Evolutionary conservation across 2,797 vertebrate species (phyloP), one percentile per base, ranked within the genome.

Genomic region (Melanogrammus aeglefinus): DNA sequence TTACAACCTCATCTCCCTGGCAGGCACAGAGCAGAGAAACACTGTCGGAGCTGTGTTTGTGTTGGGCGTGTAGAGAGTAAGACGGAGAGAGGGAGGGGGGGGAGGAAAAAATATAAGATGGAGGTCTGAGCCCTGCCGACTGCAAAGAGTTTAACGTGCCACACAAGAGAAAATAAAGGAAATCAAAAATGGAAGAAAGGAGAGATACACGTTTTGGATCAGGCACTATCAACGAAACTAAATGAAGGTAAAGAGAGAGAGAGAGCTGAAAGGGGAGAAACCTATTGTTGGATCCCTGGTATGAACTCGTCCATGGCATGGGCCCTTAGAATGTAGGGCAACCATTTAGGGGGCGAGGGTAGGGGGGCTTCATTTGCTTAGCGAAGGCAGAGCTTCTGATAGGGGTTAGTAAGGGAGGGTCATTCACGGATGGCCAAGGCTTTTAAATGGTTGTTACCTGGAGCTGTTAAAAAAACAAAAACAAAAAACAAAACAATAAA

Each of bases 381-480:
- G 93, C 92, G 94, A 94, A 93, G 93, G 90, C 93, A 93, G 93
- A 93, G 94, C 94, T 94, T 94, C 93, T 92, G 94, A 94, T 94
- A 95, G 91, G 91, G 93, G 90, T 95, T 95, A 95, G 93, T 94
- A 94, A 94, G 92, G 93, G 93, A 93, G 92, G 91, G 92, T 93
- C 94, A 95, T 93, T 95, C 95, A 94, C 94, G 90, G 93, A 94
- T 94, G 93, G 94, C 94, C 94, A 94, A 94, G 94, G 93, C 94
- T 94, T 95, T 95, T 93, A 95, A 95, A 95, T 95, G 94, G 94
- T 95, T 95, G 94, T 95, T 95, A 95, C 95, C 95, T 95, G 95
- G 95, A 95, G 95, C 95, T 95, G 95, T 95, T 95, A 95, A 95
- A 94, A 94, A 92, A 85, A 93, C 93, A 87, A 91, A 93, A 95